These are phyloP conservation scores for rat (Rattus norvegicus) DNA, from an alignment of 2,113 vertebrate species.

Conservation along the genomic window DNA sequence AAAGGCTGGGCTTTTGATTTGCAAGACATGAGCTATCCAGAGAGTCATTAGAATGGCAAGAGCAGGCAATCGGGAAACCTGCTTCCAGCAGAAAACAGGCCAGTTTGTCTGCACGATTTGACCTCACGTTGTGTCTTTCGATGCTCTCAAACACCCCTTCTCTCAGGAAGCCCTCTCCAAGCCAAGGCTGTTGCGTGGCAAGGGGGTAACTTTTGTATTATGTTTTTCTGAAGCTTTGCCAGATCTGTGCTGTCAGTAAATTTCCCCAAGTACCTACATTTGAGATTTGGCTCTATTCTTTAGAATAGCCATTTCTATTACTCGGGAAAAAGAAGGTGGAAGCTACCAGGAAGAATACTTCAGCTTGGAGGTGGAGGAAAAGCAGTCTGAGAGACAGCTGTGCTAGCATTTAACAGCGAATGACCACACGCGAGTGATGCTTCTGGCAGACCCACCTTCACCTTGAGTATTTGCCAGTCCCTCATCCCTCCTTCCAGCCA, in stretches of 20 bases:
- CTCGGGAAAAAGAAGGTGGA: not conserved
- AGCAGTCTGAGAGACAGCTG: not conserved
- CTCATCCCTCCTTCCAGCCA: not conserved
- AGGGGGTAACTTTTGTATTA: conserved; percentile 28
- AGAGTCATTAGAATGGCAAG: no score
- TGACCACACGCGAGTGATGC: not conserved
- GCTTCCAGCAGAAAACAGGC: no score
- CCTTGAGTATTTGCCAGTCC: not conserved
- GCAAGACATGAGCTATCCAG: no score
- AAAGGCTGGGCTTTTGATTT: no score
- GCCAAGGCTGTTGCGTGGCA: no score
- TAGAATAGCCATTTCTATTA: not conserved
- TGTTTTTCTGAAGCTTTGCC: conserved; percentile 38
- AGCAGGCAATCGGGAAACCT: no score
- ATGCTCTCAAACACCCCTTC: no score
- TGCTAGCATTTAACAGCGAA: not conserved
- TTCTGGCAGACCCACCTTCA: not conserved
- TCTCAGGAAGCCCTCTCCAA: no score
- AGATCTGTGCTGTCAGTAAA: not conserved
- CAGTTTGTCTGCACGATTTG: no score
- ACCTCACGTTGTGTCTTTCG: no score
- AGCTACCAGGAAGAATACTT: not conserved
- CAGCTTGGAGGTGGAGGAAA: not conserved
- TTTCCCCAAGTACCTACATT: not conserved
- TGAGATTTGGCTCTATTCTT: not conserved